Evolutionary conservation across 2,113 vertebrate genomes (phyloP), one percentile per base, ranked within the genome.

Genomic region (Hylia prasina): DNA sequence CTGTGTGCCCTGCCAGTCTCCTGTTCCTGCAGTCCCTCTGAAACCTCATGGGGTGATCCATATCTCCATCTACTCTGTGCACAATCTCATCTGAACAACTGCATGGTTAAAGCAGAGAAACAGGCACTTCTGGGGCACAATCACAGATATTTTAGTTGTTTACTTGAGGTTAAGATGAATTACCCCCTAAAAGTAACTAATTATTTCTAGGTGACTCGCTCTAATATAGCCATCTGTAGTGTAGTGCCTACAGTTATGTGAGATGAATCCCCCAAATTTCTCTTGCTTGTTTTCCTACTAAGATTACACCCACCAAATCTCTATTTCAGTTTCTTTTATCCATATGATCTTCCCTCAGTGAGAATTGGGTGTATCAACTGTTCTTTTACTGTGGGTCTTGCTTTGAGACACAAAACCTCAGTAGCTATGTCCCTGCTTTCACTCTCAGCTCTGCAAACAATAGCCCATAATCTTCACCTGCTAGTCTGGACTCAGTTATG

Each of bases 51-150:
- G 37, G 22, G 37, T 21, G 24, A 53, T 56, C 82, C 65, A 19
- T 37, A 11, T 25, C n/a, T 76, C 28, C 37, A 51, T 7, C 63
- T 56, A 11, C 0, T 0, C 11, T 24, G 64, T 48, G n/a, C 48
- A 71, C 19, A 72, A 48, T 5, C 3, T 3, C 35, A 37, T 39
- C 35, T 54, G 33, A 89, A 23, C 53, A 72, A 11, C 28, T 48
- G 31, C 2, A 3, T 1, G 1, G 27, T 58, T 75, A 42, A 68
- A 84, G 30, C 14, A 70, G 47, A 83, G 47, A 78, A 66, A 64
- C 12, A 78, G 35, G 35, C 11, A 51, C 11, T n/a, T 89, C 61
- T 71, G 66, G 20, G 23, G 13, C 50, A 73, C 27, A 61, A 37
- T 39, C 7, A 58, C 58, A 58, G 27, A 17, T 9, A 24, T 39